Percentiles rank a stretch among this genome's conserved stretches.
These are phyloP conservation scores for Sylvia atricapilla DNA, from an alignment of 2,113 vertebrate genomes.

Conservation along the genomic window DNA sequence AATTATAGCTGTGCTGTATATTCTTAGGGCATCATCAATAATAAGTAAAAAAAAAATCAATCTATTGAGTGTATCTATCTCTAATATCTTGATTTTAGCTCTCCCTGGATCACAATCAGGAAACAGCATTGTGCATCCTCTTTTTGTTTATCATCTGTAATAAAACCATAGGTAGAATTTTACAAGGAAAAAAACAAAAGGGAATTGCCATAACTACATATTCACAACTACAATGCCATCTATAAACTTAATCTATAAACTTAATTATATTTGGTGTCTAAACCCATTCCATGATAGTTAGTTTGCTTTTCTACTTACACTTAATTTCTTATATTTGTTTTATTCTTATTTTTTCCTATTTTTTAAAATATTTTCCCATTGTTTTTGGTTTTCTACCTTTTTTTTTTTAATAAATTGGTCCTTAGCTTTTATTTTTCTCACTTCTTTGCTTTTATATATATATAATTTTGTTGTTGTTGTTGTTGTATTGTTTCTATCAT, in stretches of 20 bases:
- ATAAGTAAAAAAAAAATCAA: not conserved
- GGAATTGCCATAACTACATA: not conserved
- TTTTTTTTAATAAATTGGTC: not conserved
- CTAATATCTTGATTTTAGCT: not conserved
- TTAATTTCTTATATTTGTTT: not conserved
- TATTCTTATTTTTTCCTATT: not conserved
- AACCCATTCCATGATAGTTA: not conserved
- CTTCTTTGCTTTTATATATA: not conserved
- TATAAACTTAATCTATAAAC: not conserved
- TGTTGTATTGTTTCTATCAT: not conserved
- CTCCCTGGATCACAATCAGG: not conserved
- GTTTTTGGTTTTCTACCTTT: not conserved
- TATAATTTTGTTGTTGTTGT: not conserved
- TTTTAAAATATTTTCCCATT: too few species aligned
- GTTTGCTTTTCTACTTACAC: not conserved
- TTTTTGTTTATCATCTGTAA: not conserved
- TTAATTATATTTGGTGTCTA: not conserved
- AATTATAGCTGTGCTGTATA: not conserved
- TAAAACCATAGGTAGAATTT: not conserved
- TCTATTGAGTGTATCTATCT: not conserved
- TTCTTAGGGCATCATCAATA: not conserved
- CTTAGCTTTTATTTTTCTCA: not conserved
- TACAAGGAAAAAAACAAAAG: not conserved
- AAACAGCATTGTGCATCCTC: not conserved
- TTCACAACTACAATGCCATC: not conserved